Conservation (phyloP, 2,113 vertebrate species). For the Oncorhynchus tshawytscha region DNA sequence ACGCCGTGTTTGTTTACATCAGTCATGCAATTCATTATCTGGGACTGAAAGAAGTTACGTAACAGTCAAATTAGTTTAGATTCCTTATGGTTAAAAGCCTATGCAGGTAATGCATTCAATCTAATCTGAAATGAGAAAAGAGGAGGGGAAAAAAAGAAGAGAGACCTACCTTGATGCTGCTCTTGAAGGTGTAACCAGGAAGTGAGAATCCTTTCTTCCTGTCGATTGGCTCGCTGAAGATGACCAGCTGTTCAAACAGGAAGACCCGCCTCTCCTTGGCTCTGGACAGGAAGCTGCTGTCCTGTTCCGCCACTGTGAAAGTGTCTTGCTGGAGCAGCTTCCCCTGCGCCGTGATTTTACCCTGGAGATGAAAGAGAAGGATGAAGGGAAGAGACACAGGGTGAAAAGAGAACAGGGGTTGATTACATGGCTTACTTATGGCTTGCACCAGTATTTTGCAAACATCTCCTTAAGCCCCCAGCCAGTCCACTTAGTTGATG, state of each 20-base stretch:
- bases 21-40: constrained; percentile 27
- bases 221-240: constrained; percentile 90
- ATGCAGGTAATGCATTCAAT: not conserved
- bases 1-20: constrained; percentile 4
- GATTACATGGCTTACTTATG: not conserved
- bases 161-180: constrained; percentile 83
- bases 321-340: constrained; percentile 91
- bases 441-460: too few species aligned
- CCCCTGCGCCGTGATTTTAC: constrained; percentile 90
- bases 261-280: constrained; percentile 86
- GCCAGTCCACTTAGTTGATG: too few species aligned
- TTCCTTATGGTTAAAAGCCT: not conserved
- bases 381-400: not conserved
- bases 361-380: constrained; percentile 62
- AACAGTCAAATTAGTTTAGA: not conserved
- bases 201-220: constrained; percentile 83
- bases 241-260: constrained; percentile 90
- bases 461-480: not conserved
- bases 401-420: constrained; percentile 25
- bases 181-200: constrained; percentile 87
- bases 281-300: constrained; percentile 80
- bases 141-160: not conserved
- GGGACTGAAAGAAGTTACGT: not conserved
- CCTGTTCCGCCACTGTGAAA: constrained; percentile 83
- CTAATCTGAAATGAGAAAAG: not conserved